phyloP scores from a whole-genome alignment of 2,797 vertebrate species.

The Eurystomus glaucurus region DNA sequence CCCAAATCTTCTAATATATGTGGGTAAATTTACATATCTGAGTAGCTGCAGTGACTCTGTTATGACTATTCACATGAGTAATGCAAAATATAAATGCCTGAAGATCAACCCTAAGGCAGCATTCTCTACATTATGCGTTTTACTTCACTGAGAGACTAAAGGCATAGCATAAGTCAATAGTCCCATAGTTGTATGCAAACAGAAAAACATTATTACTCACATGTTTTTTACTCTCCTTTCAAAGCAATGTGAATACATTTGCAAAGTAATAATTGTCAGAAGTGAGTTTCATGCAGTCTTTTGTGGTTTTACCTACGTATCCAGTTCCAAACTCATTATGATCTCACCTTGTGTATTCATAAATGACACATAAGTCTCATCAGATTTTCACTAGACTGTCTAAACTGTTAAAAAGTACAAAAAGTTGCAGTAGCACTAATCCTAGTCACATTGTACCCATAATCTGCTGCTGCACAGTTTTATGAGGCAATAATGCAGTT shows the following conservation, averaged over 20 bases:
- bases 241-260: not conserved
- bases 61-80: not conserved
- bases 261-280: not conserved
- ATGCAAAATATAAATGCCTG: not conserved
- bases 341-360: not conserved
- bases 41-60: not conserved
- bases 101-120: not conserved
- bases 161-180: not conserved
- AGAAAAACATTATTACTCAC: not conserved
- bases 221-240: not conserved
- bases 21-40: not conserved
- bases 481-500: constrained; percentile 32
- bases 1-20: not conserved
- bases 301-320: not conserved
- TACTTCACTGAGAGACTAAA: not conserved
- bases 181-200: constrained; percentile 9
- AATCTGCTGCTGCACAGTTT: not conserved
- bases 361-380: not conserved
- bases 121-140: constrained; percentile 5
- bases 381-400: not conserved
- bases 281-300: not conserved
- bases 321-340: not conserved
- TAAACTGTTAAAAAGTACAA: constrained; percentile 9
- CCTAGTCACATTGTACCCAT: not conserved
- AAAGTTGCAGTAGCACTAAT: not conserved